These are phyloP conservation scores for Standfussiana lucernea DNA, from an alignment of 2,888 invertebrate species.

Conservation along the genomic window DNA sequence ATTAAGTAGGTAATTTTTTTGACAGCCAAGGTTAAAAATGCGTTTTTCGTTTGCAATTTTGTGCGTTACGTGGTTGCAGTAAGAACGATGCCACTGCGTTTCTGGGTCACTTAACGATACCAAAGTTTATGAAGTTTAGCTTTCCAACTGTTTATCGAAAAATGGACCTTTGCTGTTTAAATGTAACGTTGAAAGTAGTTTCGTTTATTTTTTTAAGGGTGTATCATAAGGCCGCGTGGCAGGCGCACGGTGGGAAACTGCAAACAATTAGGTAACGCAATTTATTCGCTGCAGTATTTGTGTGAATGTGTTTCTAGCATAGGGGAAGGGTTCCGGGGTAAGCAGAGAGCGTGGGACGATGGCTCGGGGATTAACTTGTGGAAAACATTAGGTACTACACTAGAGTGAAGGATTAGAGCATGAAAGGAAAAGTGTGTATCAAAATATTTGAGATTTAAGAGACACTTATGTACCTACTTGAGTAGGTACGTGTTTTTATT, in stretches of 20 bases:
- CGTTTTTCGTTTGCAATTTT: conserved; percentile 55
- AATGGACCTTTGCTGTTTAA: conserved; percentile 19
- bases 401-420: conserved; percentile 59
- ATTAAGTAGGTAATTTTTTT: conserved; percentile 26
- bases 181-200: conserved; percentile 62
- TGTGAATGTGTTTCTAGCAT: conserved; percentile 72
- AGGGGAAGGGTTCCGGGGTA: conserved; percentile 69
- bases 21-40: conserved; percentile 22
- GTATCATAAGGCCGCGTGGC: conserved; percentile 84
- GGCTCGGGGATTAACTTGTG: conserved; percentile 63
- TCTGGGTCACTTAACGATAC: conserved; percentile 55
- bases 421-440: conserved; percentile 41
- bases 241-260: conserved; percentile 85
- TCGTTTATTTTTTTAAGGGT: conserved; percentile 66
- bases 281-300: conserved; percentile 81
- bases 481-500: not conserved
- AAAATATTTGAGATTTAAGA: conserved; percentile 21
- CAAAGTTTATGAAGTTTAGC: conserved; percentile 46
- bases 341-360: conserved; percentile 75
- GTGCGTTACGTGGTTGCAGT: conserved; percentile 36
- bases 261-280: conserved; percentile 88
- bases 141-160: conserved; percentile 13
- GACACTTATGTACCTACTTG: not conserved
- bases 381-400: conserved; percentile 50
- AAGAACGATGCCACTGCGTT: conserved; percentile 29